A percentile compares a stretch with the other conserved stretches of the same genome.
These are phyloP conservation scores for Anomalospiza imberbis DNA, from an alignment of 2,797 vertebrate genomes.

Conservation along the genomic window DNA sequence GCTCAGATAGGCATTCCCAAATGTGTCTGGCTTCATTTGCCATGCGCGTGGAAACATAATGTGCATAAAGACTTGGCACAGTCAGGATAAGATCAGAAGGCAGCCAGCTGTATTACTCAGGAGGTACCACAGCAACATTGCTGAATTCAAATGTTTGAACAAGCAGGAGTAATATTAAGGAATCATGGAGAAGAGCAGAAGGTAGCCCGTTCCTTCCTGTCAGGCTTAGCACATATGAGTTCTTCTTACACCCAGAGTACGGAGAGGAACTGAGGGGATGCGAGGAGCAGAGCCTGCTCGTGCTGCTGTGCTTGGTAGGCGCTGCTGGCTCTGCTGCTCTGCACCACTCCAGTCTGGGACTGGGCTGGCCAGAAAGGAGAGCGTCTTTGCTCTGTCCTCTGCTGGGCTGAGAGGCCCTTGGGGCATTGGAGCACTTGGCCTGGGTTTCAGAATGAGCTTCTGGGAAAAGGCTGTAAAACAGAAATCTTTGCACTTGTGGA, in stretches of 20 bases:
- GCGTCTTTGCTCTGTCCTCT: background rate
- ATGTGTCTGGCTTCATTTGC: background rate
- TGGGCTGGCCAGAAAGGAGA: background rate
- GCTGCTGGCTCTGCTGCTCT: background rate
- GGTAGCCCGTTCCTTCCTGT: background rate
- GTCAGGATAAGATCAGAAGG: background rate
- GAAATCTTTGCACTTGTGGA: background rate
- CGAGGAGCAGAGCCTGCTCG: background rate
- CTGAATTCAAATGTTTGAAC: background rate
- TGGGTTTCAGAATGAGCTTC: background rate
- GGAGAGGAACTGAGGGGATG: background rate
- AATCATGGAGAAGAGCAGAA: background rate
- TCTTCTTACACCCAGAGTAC: background rate
- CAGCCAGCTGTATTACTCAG: background rate
- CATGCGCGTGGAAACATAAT: accelerated
- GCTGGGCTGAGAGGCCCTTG: background rate
- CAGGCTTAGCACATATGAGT: accelerated
- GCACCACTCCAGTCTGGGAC: background rate
- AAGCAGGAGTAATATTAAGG: background rate
- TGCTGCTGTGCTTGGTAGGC: background rate
- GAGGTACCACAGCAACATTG: background rate
- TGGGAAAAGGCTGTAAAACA: background rate
- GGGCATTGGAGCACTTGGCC: accelerated
- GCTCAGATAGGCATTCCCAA: background rate
- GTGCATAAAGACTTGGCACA: background rate